Base-by-base conservation (phyloP, 2,797 vertebrate genomes). In the Dermochelys coriacea region DNA sequence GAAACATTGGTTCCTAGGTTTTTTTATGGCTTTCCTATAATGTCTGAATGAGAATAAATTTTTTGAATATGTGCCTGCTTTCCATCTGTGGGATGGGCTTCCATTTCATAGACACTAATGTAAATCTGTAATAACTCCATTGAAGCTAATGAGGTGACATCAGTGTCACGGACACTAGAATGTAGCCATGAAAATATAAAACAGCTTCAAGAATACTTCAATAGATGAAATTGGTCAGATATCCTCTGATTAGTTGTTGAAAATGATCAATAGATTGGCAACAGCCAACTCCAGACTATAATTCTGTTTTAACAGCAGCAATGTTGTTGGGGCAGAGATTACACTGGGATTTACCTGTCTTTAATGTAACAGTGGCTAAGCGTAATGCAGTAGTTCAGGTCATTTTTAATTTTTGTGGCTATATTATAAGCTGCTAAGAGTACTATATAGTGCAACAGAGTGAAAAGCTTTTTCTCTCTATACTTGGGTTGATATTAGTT, bases 361-460 rank as follows among this genome's bases (percentile, higher is more conserved):
- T 77, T 37, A 34, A 52, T n/a, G 3, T 11, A 68, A 75, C 0
- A 1, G 8, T 45, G 68, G n/a, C 7, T 19, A n/a, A 50, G 49
- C 52, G 16, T 1, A 37, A 71, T 29, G 18, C 15, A 1, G 0
- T 61, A 1, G 8, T 37, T 78, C 37, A 52, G 21, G 11, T 37
- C 51, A 75, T 25, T 51, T 81, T 84, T 90, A 52, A 10, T 80
- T 80, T 81, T 52, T 68, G 34, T 82, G 91, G 83, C 50, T 2
- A 0, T 25, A 2, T 37, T 16, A 1, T 41, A 51, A 21, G 1
- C 37, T 1, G 23, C 6, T 4, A 54, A 74, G 15, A 92, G 11
- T 11, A 45, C 12, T 37, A 47, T 5, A 7, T 23, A 4, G 29
- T 16, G 83, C 3, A 14, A 27, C 21, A 11, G 34, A 61, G 25